Conservation (phyloP, 2,888 invertebrate genomes). For the Pandemis heparana region DNA sequence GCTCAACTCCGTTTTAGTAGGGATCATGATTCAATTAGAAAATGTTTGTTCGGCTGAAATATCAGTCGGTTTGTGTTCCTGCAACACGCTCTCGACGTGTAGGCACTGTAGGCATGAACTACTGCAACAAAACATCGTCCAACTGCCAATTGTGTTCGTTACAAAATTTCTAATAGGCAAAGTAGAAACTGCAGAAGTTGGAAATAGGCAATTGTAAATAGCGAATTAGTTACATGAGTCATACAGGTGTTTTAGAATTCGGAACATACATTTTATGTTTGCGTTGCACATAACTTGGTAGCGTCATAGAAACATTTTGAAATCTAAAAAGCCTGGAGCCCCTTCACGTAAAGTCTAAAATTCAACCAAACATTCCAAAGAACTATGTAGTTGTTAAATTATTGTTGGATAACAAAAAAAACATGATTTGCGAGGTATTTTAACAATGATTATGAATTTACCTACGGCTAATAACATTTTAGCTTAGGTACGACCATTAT, state of each 20-base stretch:
- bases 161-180: conserved; percentile 31
- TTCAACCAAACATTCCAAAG: background rate
- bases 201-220: conserved; percentile 38
- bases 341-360: background rate
- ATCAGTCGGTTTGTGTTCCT: conserved; percentile 37
- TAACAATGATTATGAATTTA: too few relatives aligned
- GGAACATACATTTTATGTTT: conserved; percentile 8
- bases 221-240: conserved; percentile 36
- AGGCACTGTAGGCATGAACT: background rate
- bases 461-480: conserved; percentile 4
- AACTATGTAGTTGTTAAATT: background rate
- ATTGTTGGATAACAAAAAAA: background rate
- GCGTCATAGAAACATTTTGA: background rate
- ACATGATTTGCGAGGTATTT: too few relatives aligned
- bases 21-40: conserved; percentile 35
- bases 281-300: conserved; percentile 21
- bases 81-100: conserved; percentile 26
- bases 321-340: background rate
- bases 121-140: conserved; percentile 23
- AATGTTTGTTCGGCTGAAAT: conserved; percentile 44
- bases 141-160: conserved; percentile 18
- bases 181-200: conserved; percentile 36
- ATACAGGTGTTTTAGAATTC: conserved; percentile 31
- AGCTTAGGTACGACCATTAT: conserved; percentile 43
- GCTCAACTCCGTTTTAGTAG: background rate